Conservation (phyloP, 2,888 invertebrate genomes). For the Dusona sp. region DNA sequence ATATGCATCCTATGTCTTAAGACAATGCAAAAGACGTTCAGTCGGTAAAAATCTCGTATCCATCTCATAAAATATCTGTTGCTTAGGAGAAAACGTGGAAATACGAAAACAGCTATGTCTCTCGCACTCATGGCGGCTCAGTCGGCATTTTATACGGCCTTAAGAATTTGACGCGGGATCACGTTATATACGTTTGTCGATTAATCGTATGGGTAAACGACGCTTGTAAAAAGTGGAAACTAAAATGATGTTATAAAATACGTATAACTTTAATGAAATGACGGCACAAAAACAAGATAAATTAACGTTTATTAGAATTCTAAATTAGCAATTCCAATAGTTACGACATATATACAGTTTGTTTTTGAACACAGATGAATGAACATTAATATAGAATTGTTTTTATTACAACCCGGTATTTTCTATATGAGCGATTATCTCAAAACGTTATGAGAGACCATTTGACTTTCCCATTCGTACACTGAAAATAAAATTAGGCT, state of each 20-base stretch:
- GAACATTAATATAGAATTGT: not conserved
- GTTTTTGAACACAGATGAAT: not conserved
- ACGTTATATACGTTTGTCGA: conserved; percentile 12
- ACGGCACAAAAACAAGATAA: conserved; percentile 32
- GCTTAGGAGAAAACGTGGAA: no score
- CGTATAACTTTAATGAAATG: conserved; percentile 6
- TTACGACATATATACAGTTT: not conserved
- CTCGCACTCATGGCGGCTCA: no score
- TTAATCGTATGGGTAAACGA: conserved; percentile 4
- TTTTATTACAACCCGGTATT: not conserved
- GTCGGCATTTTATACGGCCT: not conserved
- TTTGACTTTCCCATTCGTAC: no score
- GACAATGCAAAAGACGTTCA: not conserved
- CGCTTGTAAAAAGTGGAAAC: conserved; percentile 1
- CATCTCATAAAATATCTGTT: not conserved
- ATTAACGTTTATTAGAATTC: conserved; percentile 14
- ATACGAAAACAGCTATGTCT: no score
- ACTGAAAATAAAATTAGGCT: no score
- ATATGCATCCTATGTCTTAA: not conserved
- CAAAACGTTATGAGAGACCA: not conserved
- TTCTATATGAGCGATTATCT: not conserved
- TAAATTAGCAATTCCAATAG: not conserved
- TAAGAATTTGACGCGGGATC: not conserved
- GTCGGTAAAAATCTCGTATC: not conserved
- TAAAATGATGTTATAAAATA: conserved; percentile 20